These are phyloP conservation scores for Julus scandinavius DNA, from an alignment of 2,888 invertebrate genomes.

Conservation along the genomic window DNA sequence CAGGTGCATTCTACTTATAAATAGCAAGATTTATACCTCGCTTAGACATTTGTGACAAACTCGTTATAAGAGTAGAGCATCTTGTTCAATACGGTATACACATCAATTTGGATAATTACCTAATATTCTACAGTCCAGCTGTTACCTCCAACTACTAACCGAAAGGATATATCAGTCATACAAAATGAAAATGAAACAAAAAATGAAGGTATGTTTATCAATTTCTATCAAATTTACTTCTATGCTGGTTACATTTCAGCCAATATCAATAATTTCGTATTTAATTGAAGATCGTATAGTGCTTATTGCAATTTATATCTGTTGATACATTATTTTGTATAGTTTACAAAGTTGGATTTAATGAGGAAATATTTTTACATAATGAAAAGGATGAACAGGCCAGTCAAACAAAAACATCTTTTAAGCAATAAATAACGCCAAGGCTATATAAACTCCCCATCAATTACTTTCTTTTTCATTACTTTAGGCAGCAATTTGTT, in stretches of 20 bases:
- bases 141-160: neutral
- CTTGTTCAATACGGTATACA: neutral
- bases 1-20: constrained; percentile 29
- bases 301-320: no score
- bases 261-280: no score
- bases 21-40: neutral
- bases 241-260: neutral
- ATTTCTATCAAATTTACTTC: neutral
- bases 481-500: neutral
- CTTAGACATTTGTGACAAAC: constrained; percentile 17
- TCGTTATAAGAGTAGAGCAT: neutral
- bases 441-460: neutral
- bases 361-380: neutral
- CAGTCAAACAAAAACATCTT: neutral
- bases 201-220: neutral
- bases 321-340: neutral
- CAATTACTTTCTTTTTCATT: neutral
- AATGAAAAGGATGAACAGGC: neutral
- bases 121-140: neutral
- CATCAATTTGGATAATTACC: constrained; percentile 11
- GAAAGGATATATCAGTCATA: neutral
- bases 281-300: no score
- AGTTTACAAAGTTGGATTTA: neutral
- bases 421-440: neutral
- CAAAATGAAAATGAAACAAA: neutral